Conservation (phyloP, 2,113 vertebrate species). For the Electrona antarctica region DNA sequence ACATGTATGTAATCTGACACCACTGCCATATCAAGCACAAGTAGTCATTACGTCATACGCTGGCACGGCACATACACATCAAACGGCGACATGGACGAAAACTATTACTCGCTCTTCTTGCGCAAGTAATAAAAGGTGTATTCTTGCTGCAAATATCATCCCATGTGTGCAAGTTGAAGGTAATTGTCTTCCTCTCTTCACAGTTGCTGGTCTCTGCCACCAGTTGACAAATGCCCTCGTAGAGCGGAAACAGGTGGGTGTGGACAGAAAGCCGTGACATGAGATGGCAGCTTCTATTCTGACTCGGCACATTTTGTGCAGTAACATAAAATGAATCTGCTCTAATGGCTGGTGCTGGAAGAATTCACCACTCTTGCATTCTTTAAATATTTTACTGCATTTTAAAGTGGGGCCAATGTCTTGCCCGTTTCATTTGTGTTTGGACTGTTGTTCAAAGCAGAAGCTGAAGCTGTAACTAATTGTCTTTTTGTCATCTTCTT, state of each 20-base stretch:
- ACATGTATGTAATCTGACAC: too few species aligned
- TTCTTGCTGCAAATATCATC: too few species aligned
- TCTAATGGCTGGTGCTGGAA: not conserved
- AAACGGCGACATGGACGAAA: too few species aligned
- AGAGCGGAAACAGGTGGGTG: conserved; percentile 95
- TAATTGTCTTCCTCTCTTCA: conserved; percentile 2
- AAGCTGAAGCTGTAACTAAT: conserved; percentile 2
- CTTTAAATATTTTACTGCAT: conserved; percentile 54
- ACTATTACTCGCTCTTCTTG: too few species aligned
- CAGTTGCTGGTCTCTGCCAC: conserved; percentile 99
- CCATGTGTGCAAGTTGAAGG: not conserved
- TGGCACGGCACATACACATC: too few species aligned
- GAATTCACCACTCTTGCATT: not conserved
- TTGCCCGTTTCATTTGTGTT: conserved; percentile 1
- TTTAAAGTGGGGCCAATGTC: conserved; percentile 17
- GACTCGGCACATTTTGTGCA: too few species aligned
- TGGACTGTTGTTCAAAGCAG: not conserved
- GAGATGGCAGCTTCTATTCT: too few species aligned
- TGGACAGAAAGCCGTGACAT: too few species aligned
- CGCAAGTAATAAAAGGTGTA: too few species aligned
- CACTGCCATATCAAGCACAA: too few species aligned
- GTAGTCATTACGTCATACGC: too few species aligned
- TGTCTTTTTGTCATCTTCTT: conserved; percentile 2
- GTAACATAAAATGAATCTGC: not conserved
- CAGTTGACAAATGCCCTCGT: conserved; percentile 98